Conservation (phyloP, 1,140 invertebrate genomes). For the Pteromalus puparum region DNA sequence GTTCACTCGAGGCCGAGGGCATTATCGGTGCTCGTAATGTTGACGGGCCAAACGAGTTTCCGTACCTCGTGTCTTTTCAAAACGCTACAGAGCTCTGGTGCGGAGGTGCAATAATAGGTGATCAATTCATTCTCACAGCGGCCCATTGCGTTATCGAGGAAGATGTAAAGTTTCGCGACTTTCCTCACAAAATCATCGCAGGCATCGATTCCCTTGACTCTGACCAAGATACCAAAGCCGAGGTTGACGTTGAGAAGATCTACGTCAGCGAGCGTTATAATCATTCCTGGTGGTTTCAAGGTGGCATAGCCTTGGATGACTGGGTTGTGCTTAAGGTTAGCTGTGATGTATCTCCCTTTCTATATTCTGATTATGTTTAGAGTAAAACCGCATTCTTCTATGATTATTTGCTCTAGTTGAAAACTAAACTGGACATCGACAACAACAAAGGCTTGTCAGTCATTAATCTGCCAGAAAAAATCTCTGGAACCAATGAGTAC, state of each 20-base stretch:
- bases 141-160: slow-evolving; percentile 70
- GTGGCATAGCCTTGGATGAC: not conserved
- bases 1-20: not conserved
- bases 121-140: slow-evolving; percentile 72
- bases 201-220: not conserved
- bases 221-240: not conserved
- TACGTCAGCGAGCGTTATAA: not conserved
- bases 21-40: slow-evolving; percentile 35
- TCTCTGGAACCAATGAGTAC: not conserved
- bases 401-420: not conserved
- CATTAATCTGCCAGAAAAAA: not conserved
- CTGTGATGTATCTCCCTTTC: not conserved
- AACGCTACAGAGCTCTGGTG: slow-evolving; percentile 70
- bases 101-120: slow-evolving; percentile 72
- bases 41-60: slow-evolving; percentile 56
- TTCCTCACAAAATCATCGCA: not conserved
- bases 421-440: not conserved
- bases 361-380: no score
- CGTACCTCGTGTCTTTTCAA: slow-evolving; percentile 61
- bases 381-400: not conserved
- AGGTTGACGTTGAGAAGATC: not conserved
- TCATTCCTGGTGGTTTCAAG: not conserved
- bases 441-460: not conserved
- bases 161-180: not conserved
- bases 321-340: not conserved